These are phyloP conservation scores for Xerus inauris DNA, from an alignment of 2,113 vertebrate species.

Conservation along the genomic window DNA sequence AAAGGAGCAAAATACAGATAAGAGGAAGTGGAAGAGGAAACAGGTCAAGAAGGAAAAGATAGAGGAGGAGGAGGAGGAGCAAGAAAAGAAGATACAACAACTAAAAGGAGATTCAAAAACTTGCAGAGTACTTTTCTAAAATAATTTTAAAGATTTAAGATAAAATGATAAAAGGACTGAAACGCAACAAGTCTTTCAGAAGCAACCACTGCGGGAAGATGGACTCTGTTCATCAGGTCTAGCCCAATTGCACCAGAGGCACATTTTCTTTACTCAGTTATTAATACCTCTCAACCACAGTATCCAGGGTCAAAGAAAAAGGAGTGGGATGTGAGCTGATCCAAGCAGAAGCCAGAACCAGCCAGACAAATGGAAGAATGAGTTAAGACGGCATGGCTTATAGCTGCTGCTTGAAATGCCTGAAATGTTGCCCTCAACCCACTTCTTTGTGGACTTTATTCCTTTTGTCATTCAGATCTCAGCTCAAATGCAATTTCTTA, in stretches of 20 bases:
- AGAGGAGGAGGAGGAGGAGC: background rate
- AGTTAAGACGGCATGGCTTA: background rate
- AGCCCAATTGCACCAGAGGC: background rate
- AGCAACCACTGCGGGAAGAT: background rate
- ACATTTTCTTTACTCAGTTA: background rate
- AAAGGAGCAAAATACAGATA: background rate
- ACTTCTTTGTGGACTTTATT: background rate
- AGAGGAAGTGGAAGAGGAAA: background rate
- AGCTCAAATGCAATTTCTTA: background rate
- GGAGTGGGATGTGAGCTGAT: background rate
- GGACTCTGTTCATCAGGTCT: background rate
- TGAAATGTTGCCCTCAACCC: background rate
- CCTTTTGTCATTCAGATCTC: background rate
- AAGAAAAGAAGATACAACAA: background rate
- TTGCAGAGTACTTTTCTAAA: background rate
- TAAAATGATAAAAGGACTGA: background rate
- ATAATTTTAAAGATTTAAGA: background rate
- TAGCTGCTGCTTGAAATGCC: background rate
- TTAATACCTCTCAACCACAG: background rate
- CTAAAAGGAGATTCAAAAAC: background rate
- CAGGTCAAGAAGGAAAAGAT: background rate
- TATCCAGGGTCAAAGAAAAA: background rate
- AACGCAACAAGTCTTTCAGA: background rate
- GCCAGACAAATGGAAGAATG: background rate
- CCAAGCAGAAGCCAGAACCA: background rate